Percentiles rank a stretch among this genome's conserved stretches.
These are phyloP conservation scores for Ditula angustiorana DNA, from an alignment of 2,888 invertebrate species.

Conservation along the genomic window DNA sequence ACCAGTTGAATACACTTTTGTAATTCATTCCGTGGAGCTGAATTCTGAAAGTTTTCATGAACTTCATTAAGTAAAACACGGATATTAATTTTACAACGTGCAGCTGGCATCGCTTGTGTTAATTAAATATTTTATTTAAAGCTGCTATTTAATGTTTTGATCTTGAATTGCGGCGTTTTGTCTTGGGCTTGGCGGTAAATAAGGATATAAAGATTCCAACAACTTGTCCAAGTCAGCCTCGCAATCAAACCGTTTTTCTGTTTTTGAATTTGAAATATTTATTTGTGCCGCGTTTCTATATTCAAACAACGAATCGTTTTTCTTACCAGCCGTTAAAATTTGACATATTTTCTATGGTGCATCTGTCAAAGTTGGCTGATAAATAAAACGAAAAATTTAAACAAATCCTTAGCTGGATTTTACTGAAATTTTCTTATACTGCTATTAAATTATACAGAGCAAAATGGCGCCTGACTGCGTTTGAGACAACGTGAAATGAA, in stretches of 20 bases:
- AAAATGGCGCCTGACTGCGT: slow-evolving; percentile 19
- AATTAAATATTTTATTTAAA: slow-evolving; percentile 30
- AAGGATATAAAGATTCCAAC: background rate
- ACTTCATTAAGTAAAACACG: slow-evolving; percentile 31
- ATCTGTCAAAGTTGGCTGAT: no score
- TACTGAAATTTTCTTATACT: background rate
- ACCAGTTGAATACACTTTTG: slow-evolving; percentile 12
- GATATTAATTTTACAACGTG: slow-evolving; percentile 31
- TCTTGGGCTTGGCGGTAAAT: no score
- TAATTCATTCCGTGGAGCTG: slow-evolving; percentile 6
- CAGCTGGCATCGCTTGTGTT: slow-evolving; percentile 16
- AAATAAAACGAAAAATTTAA: no score
- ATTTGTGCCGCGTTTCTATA: no score
- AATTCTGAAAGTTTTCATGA: slow-evolving; percentile 22
- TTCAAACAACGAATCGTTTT: no score
- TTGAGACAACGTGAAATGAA: slow-evolving; percentile 34
- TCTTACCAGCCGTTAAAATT: no score
- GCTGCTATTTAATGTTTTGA: slow-evolving; percentile 7
- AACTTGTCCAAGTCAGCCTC: no score
- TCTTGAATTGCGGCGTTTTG: background rate
- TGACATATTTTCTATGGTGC: no score
- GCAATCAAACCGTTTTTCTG: no score
- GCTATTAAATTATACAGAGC: slow-evolving; percentile 19
- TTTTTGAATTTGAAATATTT: no score
- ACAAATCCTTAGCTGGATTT: no score